Evolutionary conservation across 2,797 vertebrate genomes (phyloP), one percentile per base, ranked within the genome.

Genomic region (Morus bassanus): DNA sequence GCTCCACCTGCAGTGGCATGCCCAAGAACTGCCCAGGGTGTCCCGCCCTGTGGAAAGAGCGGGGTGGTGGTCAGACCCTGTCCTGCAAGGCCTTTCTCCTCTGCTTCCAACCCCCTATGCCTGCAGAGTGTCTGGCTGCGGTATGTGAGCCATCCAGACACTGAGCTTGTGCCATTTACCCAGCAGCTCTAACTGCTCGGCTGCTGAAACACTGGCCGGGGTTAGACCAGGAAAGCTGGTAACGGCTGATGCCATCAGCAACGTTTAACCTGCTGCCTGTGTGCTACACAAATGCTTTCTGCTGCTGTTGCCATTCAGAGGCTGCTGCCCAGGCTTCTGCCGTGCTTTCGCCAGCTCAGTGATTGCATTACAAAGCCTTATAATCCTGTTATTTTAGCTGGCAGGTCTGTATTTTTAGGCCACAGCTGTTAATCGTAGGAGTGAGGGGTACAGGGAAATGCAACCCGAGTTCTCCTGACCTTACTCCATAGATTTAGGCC

Each of bases 401-500:
- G 35, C 21, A 39, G 65, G 45, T 48, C 41, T 28, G 56, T 96
- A 94, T 97, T 97, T 96, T 96, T 95, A 95, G 95, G 94, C 45
- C 33, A 33, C 41, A 48, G 91, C 95, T 97, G 92, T 86, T 94
- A 45, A 51, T 35, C 11, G 48, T 53, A 67, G 73, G 67, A 67
- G 85, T 11, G 69, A 88, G 73, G 25, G 61, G 56, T 19, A 27
- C 6, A 59, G 13, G 37, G 45, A 69, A 94, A 61, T 1, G 30
- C 57, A 73, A 19, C 16, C 6, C 0, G 10, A 33, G 25, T 72
- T 88, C 78, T 92, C 61, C n/a, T 78, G 75, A 25, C 76, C 23
- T 25, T 17, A n/a, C 17, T 54, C 45, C 18, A 1, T 28, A 46
- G 76, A n/a, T 60, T 16, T 39, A 45, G 59, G 43, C 28, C 53